Base-by-base conservation (phyloP, 2,113 vertebrate genomes). In the Sialia sialis region DNA sequence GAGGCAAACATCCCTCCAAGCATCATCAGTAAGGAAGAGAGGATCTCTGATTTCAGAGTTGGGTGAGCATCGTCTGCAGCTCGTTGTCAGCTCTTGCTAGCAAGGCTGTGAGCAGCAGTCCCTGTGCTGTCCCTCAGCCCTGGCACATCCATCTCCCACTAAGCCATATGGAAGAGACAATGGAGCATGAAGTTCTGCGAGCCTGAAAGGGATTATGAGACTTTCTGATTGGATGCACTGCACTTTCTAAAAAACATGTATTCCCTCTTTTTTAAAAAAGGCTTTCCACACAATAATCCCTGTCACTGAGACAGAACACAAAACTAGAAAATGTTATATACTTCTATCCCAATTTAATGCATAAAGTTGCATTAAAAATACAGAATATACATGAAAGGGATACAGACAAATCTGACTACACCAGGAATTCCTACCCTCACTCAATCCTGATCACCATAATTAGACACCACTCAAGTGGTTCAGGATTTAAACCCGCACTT, bases 401-500 rank as follows among this genome's bases (percentile, higher is more conserved):
- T 79, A 23, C 4, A 4, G 30, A 23, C 16, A 21, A 7, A 29
- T 46, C 8, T 51, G 29, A 41, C 10, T 46, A 32, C 6, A 20
- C 5, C 11, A 46, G 22, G 16, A 77, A 49, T 22, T 84, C 38
- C 34, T 67, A 46, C 18, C 34, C 38, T 63, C 29, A 16, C 9
- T 72, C 51, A 67, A 23, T 16, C 16, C 15, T 1, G 0, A 54
- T 14, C 9, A 67, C 11, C 13, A 10, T 34, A 75, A 58, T 63
- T 81, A 51, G 62, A 10, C 4, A 66, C 8, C 2, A 2, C 39
- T 55, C 10, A 0, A 38, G 10, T 3, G 9, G 75, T 38, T 84
- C 43, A 68, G 39, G 39, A 59, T 38, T 32, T 18, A 82, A 72
- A 32, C 7, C 6, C 32, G 15, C 10, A 39, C 11, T 56, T 68